Evolutionary conservation across 2,797 vertebrate genomes (phyloP).

Genomic region (Sandelia bainsii): DNA sequence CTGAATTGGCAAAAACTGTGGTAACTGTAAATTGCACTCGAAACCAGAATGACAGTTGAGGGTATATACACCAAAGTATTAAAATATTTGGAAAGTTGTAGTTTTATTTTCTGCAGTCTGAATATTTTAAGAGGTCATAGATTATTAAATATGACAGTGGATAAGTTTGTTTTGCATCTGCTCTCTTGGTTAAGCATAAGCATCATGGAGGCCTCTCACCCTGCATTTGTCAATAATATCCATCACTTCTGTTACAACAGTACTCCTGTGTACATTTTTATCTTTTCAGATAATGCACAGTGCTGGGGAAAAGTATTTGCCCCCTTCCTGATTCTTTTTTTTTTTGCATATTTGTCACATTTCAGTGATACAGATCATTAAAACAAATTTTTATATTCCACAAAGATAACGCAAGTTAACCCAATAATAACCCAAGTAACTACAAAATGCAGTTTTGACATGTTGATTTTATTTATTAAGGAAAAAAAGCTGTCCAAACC

Average conservation of each 20-base stretch:
- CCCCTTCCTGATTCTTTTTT: no score
- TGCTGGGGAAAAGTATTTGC: no score
- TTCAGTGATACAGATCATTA: no score
- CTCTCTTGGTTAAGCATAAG: conserved; percentile 28
- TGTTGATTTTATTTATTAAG: no score
- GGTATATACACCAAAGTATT: conserved; percentile 6
- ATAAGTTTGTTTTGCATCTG: conserved; percentile 11
- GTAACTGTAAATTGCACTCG: conserved; percentile 6
- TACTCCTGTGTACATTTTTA: conserved; percentile 24
- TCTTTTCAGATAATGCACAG: conserved; percentile 5
- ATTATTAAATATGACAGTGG: conserved; percentile 1
- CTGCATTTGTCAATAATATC: conserved; percentile 34
- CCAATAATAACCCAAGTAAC: no score
- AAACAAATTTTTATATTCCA: no score
- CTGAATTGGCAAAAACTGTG: conserved; percentile 9
- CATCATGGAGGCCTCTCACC: neutral
- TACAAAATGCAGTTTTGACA: no score
- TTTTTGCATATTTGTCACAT: no score
- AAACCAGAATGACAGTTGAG: conserved; percentile 7
- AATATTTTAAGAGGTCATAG: conserved; percentile 3
- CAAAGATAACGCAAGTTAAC: no score
- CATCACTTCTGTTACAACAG: conserved; percentile 20
- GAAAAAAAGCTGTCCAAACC: no score
- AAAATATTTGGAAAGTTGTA: neutral
- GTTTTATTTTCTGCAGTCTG: conserved; percentile 12